Percentiles rank a stretch among this genome's conserved stretches.
Conservation (phyloP, 2,888 invertebrate species). For the Agrypnus murinus region DNA sequence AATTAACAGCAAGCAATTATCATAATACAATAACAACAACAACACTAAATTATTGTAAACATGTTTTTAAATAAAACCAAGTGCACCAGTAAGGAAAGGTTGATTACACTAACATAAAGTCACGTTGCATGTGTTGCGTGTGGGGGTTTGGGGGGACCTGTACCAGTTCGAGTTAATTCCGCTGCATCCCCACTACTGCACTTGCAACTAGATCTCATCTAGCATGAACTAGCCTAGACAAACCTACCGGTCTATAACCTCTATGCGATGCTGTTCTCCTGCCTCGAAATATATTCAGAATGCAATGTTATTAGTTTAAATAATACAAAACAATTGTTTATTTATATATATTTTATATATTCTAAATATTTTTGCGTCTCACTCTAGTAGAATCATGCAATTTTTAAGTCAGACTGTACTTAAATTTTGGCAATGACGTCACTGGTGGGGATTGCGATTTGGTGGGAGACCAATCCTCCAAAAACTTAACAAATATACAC, state of each 20-base stretch:
- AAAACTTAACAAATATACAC: no score
- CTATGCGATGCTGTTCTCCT: conserved; percentile 64
- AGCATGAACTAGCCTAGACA: conserved; percentile 61
- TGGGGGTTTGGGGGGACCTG: conserved; percentile 4
- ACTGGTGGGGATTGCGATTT: conserved; percentile 47
- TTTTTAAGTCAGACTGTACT: conserved; percentile 45
- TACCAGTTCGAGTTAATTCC: conserved; percentile 7
- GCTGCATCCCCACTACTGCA: conserved; percentile 45
- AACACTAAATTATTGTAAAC: no score
- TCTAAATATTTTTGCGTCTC: conserved; percentile 51
- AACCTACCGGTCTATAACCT: conserved; percentile 55
- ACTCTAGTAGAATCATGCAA: conserved; percentile 33
- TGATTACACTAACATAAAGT: no score
- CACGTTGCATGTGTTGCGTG: no score
- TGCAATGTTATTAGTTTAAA: conserved; percentile 72
- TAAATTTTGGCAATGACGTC: conserved; percentile 53
- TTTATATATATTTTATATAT: conserved; percentile 65
- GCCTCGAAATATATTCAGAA: conserved; percentile 70
- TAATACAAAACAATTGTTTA: conserved; percentile 69
- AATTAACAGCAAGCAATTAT: no score
- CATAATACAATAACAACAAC: no score
- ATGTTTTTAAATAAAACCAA: no score
- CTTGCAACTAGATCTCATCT: conserved; percentile 34
- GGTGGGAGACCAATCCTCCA: conserved; percentile 30
- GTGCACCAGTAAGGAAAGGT: no score